Base-by-base conservation (phyloP, 2,797 vertebrate species). In the Poeciliopsis infans region DNA sequence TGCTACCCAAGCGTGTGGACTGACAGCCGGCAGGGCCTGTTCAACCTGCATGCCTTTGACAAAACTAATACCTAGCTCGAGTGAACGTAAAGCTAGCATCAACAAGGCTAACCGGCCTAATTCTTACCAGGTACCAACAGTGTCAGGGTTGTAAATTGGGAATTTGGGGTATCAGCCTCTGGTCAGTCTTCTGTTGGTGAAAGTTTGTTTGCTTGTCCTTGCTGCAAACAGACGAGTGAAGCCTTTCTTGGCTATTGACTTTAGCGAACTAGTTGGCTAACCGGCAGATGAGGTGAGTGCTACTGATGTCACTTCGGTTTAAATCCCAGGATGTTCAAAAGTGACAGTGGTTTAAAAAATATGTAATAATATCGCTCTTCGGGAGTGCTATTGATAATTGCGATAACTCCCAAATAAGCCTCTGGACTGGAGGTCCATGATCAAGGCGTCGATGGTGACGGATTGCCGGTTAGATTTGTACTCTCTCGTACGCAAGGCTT, bases 371-470 rank as follows among this genome's bases (percentile, higher is more conserved):
- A 95, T 90, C 89, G 89, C 84, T 88, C 90, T 92, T 87, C 49
- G 39, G 81, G 84, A 91, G 89, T 88, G 92, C 90, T 96, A 94
- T 77, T 95, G 92, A 91, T 80, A 90, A 91, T 78, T 94, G 89
- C 88, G 93, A 91, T 95, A 92, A 89, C 91, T 92, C 93, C 93
- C 85, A 85, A 87, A 90, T 88, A 91, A 94, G 90, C 95, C 94
- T 93, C 92, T 94, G 94, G 94, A 95, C 94, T 93, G 92, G 92
- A 87, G 95, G 94, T 96, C 95, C 96, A 96, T 96, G 90, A 93
- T 95, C 92, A 95, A 95, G 95, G 94, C 93, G 95, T 93, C 94
- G 96, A 96, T 96, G 96, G 96, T 94, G 94, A 95, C 94, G 96
- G 97, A 97, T 97, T 96, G 94, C 94, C 93, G 92, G 89, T 83